Evolutionary conservation across 2,113 vertebrate genomes (phyloP).

Genomic region (Psophia crepitans): DNA sequence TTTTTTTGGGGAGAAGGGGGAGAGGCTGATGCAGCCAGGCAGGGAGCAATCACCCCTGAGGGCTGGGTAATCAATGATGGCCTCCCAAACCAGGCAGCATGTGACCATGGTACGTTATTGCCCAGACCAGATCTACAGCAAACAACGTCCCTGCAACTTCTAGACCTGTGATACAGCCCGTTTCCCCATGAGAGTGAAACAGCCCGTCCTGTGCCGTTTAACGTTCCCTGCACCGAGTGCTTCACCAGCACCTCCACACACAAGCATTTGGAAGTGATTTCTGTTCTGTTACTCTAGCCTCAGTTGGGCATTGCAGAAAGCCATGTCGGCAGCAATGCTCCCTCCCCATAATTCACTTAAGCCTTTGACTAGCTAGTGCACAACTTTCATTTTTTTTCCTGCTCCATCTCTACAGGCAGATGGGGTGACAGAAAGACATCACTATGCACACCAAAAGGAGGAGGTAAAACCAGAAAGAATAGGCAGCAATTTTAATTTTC

Average conservation of each 20-base stretch:
- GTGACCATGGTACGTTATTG: not conserved
- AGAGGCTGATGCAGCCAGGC: accelerated
- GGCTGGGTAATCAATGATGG: not conserved
- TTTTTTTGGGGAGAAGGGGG: too few species aligned
- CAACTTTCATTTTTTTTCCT: not conserved
- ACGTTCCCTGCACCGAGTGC: not conserved
- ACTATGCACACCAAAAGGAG: accelerated
- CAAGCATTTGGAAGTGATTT: not conserved
- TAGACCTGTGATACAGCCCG: not conserved
- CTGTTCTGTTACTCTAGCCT: not conserved
- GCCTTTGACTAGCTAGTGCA: not conserved
- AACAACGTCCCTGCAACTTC: not conserved
- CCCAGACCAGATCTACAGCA: not conserved
- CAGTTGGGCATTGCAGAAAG: not conserved
- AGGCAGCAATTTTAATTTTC: not conserved
- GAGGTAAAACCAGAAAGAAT: not conserved
- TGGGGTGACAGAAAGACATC: not conserved
- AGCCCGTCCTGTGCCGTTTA: not conserved
- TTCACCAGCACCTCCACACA: not conserved
- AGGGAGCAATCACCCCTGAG: not conserved
- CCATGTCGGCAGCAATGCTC: not conserved
- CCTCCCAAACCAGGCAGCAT: not conserved
- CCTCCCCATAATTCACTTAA: not conserved
- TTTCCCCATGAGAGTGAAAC: not conserved
- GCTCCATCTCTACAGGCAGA: not conserved